Percentiles rank a stretch among this genome's conserved stretches.
phyloP scores from a whole-genome alignment of 2,113 vertebrate species.

The Onychorhynchus coronatus region DNA sequence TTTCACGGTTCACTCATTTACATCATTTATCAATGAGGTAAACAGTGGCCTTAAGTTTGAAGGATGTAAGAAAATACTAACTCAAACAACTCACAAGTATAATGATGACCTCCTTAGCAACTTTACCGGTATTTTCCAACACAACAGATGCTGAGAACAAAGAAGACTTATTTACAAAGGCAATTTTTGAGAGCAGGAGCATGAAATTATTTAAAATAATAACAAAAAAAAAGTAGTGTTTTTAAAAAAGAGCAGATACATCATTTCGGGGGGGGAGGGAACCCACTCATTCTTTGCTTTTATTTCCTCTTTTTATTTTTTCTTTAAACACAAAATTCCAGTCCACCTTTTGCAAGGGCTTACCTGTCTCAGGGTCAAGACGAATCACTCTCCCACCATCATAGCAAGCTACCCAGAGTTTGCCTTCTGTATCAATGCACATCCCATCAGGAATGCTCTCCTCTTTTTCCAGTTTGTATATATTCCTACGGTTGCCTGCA shows the following conservation, averaged over 20 bases:
- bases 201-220: not conserved
- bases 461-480: conserved; percentile 80
- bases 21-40: not conserved
- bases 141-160: not conserved
- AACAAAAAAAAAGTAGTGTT: not conserved
- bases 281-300: not conserved
- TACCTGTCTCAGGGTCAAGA: conserved; percentile 89
- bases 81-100: not conserved
- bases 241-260: not conserved
- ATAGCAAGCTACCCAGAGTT: conserved; percentile 93
- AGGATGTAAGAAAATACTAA: not conserved
- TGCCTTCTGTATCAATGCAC: conserved; percentile 86
- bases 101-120: not conserved
- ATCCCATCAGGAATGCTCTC: conserved; percentile 92
- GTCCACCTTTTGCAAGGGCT: not conserved
- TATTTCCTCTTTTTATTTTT: not conserved
- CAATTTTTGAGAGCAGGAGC: not conserved
- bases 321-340: not conserved
- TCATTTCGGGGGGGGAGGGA: not conserved
- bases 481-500: conserved; percentile 75
- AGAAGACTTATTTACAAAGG: not conserved
- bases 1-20: not conserved
- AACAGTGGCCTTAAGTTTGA: not conserved
- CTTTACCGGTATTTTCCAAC: not conserved
- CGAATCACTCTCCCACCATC: conserved; percentile 87